A percentile compares a stretch with the other conserved stretches of the same genome.
These are phyloP conservation scores for Campylomormyrus tamandua DNA, from an alignment of 2,113 vertebrate genomes.

Conservation along the genomic window DNA sequence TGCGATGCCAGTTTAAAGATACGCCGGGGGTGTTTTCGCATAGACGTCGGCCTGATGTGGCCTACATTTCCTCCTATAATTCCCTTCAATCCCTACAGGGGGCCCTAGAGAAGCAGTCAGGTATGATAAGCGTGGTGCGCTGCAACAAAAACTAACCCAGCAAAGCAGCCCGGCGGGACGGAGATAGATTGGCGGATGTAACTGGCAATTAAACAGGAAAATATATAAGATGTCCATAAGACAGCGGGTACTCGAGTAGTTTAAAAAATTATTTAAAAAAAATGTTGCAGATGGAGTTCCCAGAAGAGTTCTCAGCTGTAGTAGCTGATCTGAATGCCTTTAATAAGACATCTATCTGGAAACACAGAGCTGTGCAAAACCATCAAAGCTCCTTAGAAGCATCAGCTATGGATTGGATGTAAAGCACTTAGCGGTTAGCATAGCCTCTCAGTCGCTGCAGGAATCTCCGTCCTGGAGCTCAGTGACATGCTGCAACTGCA, in stretches of 20 bases:
- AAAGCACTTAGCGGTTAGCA: neutral
- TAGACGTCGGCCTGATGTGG: neutral
- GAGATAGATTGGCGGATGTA: neutral
- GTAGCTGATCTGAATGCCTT: neutral
- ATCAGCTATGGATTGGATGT: neutral
- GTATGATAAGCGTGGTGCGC: neutral
- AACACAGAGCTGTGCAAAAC: neutral
- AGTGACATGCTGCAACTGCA: neutral
- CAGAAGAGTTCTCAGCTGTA: neutral
- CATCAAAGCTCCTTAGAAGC: neutral
- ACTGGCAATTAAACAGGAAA: neutral
- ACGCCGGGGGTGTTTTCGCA: neutral
- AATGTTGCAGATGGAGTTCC: neutral
- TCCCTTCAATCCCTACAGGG: neutral
- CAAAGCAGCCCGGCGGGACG: neutral
- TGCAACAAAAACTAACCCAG: neutral
- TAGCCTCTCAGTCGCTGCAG: neutral
- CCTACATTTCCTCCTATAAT: neutral
- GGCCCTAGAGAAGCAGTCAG: neutral
- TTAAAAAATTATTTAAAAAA: neutral
- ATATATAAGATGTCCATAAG: neutral
- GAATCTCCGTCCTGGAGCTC: neutral
- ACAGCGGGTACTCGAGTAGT: neutral
- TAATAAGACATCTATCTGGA: neutral
- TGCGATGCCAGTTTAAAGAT: neutral